Conservation (phyloP, 2,888 invertebrate genomes). For the Boloria selene region DNA sequence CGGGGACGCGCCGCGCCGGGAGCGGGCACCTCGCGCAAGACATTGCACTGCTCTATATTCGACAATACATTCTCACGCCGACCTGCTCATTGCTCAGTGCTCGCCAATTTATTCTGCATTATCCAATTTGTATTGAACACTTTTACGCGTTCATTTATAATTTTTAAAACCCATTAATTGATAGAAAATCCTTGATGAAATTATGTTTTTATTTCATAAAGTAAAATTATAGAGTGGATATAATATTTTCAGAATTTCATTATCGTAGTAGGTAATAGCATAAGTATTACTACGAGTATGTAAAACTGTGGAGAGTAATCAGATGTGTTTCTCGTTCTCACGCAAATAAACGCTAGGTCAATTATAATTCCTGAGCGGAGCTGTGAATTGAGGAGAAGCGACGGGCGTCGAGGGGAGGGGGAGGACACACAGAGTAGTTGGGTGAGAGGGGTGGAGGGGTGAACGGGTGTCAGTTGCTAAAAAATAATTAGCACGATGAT, state of each 20-base stretch:
- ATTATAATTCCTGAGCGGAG: constrained; percentile 32
- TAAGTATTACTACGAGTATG: not conserved
- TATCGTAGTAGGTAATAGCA: too few species aligned
- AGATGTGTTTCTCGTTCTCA: constrained; percentile 30
- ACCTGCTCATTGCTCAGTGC: too few species aligned
- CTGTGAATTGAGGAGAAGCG: constrained; percentile 26
- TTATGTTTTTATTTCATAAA: too few species aligned
- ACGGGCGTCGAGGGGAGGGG: not conserved
- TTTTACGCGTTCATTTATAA: not conserved
- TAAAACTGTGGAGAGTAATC: constrained; percentile 7
- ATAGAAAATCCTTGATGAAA: not conserved
- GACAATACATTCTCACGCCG: constrained; percentile 31
- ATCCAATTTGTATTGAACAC: not conserved
- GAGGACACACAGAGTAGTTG: constrained; percentile 2
- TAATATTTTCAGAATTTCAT: too few species aligned
- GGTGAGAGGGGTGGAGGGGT: not conserved
- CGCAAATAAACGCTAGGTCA: constrained; percentile 33
- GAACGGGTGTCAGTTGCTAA: constrained; percentile 10
- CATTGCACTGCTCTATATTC: constrained; percentile 28
- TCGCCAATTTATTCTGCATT: not conserved
- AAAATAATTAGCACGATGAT: constrained; percentile 25
- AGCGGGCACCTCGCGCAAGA: constrained; percentile 8
- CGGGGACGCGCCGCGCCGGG: not conserved
- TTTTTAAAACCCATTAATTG: too few species aligned
- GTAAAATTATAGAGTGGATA: too few species aligned